phyloP scores from a whole-genome alignment of 2,888 invertebrate species.

The Andricus quercusramuli region DNA sequence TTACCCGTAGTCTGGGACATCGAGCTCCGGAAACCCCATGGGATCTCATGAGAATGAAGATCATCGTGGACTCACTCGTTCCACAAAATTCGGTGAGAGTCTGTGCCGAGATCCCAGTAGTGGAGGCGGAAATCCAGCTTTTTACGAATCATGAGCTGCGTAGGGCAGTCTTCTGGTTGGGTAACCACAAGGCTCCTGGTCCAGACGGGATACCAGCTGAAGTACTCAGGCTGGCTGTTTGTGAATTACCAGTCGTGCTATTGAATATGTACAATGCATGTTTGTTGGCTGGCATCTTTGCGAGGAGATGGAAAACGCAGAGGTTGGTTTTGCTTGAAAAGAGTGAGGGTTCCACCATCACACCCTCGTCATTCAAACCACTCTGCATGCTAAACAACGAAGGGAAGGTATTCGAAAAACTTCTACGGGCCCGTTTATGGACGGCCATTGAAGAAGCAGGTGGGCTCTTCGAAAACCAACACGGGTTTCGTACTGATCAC shows the following conservation, averaged over 20 bases:
- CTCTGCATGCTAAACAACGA: slow-evolving; percentile 1
- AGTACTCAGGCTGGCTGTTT: too few relatives aligned
- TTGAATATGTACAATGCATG: too few relatives aligned
- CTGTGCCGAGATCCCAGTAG: neutral
- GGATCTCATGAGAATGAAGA: neutral
- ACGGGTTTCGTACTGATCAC: too few relatives aligned
- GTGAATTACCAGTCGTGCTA: slow-evolving; percentile 23
- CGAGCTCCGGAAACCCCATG: too few relatives aligned
- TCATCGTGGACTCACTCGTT: slow-evolving; percentile 36
- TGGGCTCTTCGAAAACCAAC: too few relatives aligned
- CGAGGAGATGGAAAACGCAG: slow-evolving; percentile 50
- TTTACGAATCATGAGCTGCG: neutral
- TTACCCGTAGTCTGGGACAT: too few relatives aligned
- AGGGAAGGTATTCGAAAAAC: slow-evolving; percentile 60
- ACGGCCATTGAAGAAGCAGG: neutral
- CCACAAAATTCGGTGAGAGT: slow-evolving; percentile 11
- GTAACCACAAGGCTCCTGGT: slow-evolving; percentile 51
- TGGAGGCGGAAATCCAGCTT: neutral
- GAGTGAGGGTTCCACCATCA: slow-evolving; percentile 45
- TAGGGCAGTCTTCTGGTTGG: neutral
- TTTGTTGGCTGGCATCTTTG: slow-evolving; percentile 44
- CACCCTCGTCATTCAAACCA: too few relatives aligned
- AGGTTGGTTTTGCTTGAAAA: slow-evolving; percentile 47
- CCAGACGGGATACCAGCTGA: too few relatives aligned
- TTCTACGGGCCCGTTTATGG: slow-evolving; percentile 31